Base-by-base conservation (phyloP, 2,113 vertebrate species). In the Porphyrio hochstetteri region DNA sequence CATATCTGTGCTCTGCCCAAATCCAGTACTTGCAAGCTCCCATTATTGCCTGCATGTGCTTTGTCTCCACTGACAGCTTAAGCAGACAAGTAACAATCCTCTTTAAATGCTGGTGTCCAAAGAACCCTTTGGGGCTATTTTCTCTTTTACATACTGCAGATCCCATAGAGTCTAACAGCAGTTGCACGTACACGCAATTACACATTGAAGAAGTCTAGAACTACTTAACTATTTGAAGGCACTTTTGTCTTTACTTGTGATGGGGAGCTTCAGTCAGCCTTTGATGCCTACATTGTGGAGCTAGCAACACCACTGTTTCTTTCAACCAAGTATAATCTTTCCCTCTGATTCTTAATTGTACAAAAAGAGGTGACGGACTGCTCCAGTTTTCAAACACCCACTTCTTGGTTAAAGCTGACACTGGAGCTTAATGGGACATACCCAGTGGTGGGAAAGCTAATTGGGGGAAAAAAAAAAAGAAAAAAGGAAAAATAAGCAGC, bases 221-320 rank as follows among this genome's bases (percentile, higher is more conserved):
- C 79, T 75, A 80, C 0, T 3, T 61, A 95, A 96, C 84, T 86
- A 48, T 48, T 44, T 80, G 95, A 92, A 93, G 92, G 67, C 88
- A 90, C 5, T 4, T 97, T 63, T 92, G 82, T 65, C 82, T 82
- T 95, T 38, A 67, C 21, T 52, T 4, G 12, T 52, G 59, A 93
- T 64, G 82, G 46, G n/a, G 76, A 97, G 92, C 63, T 91, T 91
- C 68, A 61, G 90, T 44, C 14, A 92, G 94, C 85, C 76, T 97
- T 93, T 93, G 68, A 84, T 69, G 80, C 80, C 63, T 83, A 64
- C 59, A 95, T 94, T 10, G 5, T 64, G 70, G 77, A 88, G 89
- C 16, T 94, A 87, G 48, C 46, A 96, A 61, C 69, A 77, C 1
- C 7, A 21, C 15, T 29, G 7, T 8, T 24, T 25, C 57, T 70